phyloP scores from a whole-genome alignment of 2,888 invertebrate species.

The Morpho achilles region DNA sequence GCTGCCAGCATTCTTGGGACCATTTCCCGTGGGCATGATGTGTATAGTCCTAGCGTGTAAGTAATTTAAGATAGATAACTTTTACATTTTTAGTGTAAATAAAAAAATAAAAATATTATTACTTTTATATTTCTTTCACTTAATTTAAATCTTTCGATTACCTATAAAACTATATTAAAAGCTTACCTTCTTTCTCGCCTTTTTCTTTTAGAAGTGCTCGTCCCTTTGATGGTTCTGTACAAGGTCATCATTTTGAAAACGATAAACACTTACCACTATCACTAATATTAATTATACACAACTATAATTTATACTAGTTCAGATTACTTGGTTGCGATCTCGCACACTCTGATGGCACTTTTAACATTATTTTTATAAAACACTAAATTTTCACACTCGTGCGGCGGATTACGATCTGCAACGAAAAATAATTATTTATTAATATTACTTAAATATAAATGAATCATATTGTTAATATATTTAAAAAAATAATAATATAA shows the following conservation, averaged over 20 bases:
- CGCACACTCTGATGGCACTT: background rate
- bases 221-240: slow-evolving; percentile 78
- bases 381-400: slow-evolving; percentile 2
- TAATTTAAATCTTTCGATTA: too few relatives aligned
- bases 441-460: too few relatives aligned
- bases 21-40: too few relatives aligned
- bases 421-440: background rate
- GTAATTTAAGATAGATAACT: too few relatives aligned
- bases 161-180: background rate
- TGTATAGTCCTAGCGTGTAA: too few relatives aligned
- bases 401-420: slow-evolving; percentile 3
- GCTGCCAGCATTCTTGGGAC: too few relatives aligned
- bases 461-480: too few relatives aligned
- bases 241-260: slow-evolving; percentile 76
- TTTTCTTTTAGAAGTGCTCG: slow-evolving; percentile 72
- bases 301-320: slow-evolving; percentile 19
- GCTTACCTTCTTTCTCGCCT: slow-evolving; percentile 72
- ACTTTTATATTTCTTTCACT: too few relatives aligned
- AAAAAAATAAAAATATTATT: too few relatives aligned
- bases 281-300: slow-evolving; percentile 20
- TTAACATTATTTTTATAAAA: slow-evolving; percentile 3
- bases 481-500: too few relatives aligned
- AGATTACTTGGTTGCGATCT: slow-evolving; percentile 6
- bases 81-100: too few relatives aligned
- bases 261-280: slow-evolving; percentile 35